phyloP scores from a whole-genome alignment of 2,797 vertebrate genomes.

The Vultur gryphus region DNA sequence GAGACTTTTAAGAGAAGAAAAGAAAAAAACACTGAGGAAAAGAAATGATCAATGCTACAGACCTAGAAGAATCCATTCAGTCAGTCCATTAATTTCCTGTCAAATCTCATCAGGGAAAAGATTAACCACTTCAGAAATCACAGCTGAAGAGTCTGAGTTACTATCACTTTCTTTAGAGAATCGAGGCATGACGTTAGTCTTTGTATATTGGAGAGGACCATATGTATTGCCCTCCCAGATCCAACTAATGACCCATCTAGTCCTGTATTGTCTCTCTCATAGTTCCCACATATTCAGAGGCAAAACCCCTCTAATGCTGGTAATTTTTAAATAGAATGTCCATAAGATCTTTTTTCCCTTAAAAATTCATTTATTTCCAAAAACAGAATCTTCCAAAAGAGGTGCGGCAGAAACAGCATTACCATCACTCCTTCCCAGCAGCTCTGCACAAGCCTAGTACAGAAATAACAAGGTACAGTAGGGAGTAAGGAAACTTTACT shows the following conservation, averaged over 20 bases:
- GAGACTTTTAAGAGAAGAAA: neutral
- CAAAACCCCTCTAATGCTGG: rapidly evolving
- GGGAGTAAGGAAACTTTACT: neutral
- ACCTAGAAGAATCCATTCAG: neutral
- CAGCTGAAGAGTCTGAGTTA: neutral
- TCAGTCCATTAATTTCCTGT: neutral
- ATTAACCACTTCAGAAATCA: neutral
- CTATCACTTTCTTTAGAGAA: neutral
- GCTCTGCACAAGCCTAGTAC: neutral
- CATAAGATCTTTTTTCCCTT: neutral
- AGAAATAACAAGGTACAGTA: neutral
- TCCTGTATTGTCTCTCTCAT: neutral
- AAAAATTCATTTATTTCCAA: neutral
- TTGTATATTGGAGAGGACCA: neutral
- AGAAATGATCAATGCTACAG: neutral
- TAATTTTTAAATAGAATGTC: neutral
- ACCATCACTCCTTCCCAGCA: neutral
- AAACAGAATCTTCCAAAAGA: neutral
- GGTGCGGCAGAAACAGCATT: neutral
- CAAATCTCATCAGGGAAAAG: neutral
- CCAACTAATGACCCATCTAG: neutral
- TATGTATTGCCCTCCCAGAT: neutral
- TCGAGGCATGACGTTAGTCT: neutral
- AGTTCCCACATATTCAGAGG: neutral
- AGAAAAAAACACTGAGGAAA: neutral